Percentiles rank a stretch among this genome's conserved stretches.
These are phyloP conservation scores for Epinotia ramella DNA, from an alignment of 2,888 invertebrate genomes.

Conservation along the genomic window DNA sequence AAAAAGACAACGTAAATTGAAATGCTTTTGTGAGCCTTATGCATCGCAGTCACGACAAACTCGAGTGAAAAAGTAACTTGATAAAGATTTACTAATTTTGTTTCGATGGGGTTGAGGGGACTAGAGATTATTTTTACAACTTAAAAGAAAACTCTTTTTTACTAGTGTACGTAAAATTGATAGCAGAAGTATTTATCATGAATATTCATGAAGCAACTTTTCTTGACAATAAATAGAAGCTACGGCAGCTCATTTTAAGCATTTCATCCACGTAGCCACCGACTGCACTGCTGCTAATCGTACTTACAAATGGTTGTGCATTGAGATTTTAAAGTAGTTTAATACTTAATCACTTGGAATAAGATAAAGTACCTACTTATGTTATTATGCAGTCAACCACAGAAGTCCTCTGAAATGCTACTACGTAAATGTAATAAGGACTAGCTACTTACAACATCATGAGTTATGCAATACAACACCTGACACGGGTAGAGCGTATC, in stretches of 20 bases:
- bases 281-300: background rate
- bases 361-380: background rate
- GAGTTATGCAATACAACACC: conserved; percentile 67
- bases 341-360: background rate
- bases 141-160: no score
- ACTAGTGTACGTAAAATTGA: background rate
- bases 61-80: conserved; percentile 46
- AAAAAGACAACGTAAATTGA: conserved; percentile 52
- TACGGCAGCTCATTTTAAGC: background rate
- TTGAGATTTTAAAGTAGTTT: background rate
- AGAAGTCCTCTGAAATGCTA: conserved; percentile 31
- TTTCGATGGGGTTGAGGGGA: background rate
- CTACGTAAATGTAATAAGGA: conserved; percentile 42
- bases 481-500: conserved; percentile 65
- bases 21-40: conserved; percentile 34
- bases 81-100: conserved; percentile 42
- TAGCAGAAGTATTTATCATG: no score
- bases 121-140: no score
- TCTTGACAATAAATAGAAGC: background rate
- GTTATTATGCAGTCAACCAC: conserved; percentile 10
- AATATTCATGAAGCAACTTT: no score
- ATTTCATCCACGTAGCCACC: background rate
- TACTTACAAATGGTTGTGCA: background rate
- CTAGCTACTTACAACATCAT: conserved; percentile 36
- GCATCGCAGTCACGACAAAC: conserved; percentile 47